phyloP scores from a whole-genome alignment of 1,140 invertebrate genomes.

The Ceratina japonica region DNA sequence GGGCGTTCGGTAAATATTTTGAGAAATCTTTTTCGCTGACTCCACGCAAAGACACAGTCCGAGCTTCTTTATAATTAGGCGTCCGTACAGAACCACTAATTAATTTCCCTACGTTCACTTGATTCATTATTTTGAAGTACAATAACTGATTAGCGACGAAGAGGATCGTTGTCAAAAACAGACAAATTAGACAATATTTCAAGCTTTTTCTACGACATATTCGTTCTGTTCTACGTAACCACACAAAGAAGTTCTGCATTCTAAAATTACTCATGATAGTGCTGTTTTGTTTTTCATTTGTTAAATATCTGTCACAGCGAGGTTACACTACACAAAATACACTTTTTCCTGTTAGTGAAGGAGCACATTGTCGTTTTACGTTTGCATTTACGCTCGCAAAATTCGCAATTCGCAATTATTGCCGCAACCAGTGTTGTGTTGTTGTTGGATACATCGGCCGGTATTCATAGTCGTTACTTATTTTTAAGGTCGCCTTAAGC shows the following conservation, averaged over 20 bases:
- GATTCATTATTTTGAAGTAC: conserved; percentile 56
- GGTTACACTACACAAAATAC: too few relatives aligned
- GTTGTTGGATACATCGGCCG: too few relatives aligned
- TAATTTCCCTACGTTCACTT: conserved; percentile 43
- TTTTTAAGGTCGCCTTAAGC: too few relatives aligned
- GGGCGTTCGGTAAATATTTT: conserved; percentile 73
- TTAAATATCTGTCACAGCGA: too few relatives aligned
- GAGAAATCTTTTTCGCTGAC: conserved; percentile 63
- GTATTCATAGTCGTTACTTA: too few relatives aligned
- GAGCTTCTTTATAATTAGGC: conserved; percentile 51
- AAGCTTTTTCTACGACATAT: conserved; percentile 33
- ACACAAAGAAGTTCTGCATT: conserved; percentile 16
- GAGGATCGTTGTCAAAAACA: conserved; percentile 43
- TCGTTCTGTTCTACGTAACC: conserved; percentile 37
- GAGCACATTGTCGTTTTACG: too few relatives aligned
- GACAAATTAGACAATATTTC: conserved; percentile 49
- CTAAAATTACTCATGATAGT: background rate
- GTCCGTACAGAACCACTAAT: conserved; percentile 45
- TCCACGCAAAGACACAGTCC: conserved; percentile 65
- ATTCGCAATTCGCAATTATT: too few relatives aligned
- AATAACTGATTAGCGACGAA: conserved; percentile 54
- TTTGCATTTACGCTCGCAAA: too few relatives aligned
- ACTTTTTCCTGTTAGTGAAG: too few relatives aligned
- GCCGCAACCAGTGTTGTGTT: too few relatives aligned
- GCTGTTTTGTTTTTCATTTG: too few relatives aligned